Conservation (phyloP, 2,113 vertebrate genomes). For the Romanogobio albipinnatus region DNA sequence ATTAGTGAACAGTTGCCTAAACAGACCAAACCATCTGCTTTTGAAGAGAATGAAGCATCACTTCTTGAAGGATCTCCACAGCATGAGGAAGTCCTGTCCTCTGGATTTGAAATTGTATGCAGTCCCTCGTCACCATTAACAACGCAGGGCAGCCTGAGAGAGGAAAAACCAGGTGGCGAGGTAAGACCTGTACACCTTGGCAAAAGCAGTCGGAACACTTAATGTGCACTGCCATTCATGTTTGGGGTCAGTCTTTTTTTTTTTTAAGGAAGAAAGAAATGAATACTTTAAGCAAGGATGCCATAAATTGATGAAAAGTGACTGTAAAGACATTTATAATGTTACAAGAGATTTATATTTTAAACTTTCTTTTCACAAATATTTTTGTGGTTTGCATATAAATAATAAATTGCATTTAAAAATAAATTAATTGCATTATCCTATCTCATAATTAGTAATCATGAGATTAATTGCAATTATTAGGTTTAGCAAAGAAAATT, state of each 20-base stretch:
- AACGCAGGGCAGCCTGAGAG: background rate
- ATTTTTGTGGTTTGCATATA: background rate
- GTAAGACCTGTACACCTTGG: background rate
- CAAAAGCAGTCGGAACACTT: background rate
- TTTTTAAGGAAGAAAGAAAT: too few species aligned
- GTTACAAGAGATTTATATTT: background rate
- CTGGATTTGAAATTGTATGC: background rate
- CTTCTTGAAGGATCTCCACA: conserved; percentile 4
- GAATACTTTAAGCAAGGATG: too few species aligned
- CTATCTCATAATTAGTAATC: background rate
- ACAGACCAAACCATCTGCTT: background rate
- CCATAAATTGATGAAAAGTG: background rate
- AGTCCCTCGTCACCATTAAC: background rate
- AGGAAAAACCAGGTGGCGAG: background rate
- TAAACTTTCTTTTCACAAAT: background rate
- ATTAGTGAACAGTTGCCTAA: background rate
- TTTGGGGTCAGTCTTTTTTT: too few species aligned
- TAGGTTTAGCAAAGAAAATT: background rate
- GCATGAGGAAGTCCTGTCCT: background rate
- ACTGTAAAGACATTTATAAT: background rate
- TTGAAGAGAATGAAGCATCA: background rate
- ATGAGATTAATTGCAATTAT: background rate
- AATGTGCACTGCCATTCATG: too few species aligned
- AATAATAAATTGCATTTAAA: background rate
- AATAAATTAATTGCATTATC: background rate